Evolutionary conservation across 2,113 vertebrate species (phyloP).

Genomic region (Sturnira hondurensis): DNA sequence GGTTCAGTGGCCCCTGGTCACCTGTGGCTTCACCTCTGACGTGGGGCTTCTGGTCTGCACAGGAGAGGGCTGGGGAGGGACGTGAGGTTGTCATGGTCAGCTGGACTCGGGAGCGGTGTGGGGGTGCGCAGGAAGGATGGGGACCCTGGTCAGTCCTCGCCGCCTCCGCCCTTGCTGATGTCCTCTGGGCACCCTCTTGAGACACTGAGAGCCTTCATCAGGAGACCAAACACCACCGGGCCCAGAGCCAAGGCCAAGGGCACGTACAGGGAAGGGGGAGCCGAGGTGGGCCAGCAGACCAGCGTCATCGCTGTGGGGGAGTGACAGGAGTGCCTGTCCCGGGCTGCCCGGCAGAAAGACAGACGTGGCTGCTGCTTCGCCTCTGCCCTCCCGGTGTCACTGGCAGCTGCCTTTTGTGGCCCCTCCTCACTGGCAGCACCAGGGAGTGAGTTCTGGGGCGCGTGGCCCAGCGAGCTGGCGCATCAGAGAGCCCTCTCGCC

Average conservation of each 20-base stretch:
- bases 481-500: fast-evolving
- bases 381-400: not conserved
- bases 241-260: fast-evolving
- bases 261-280: fast-evolving
- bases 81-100: fast-evolving
- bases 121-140: fast-evolving
- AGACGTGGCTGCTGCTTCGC: fast-evolving
- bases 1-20: fast-evolving
- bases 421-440: not conserved
- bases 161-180: fast-evolving
- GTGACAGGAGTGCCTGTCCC: fast-evolving
- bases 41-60: not conserved
- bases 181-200: fast-evolving
- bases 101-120: not conserved
- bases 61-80: not conserved
- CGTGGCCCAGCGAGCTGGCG: fast-evolving
- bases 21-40: fast-evolving
- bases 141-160: fast-evolving
- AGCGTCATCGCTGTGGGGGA: not conserved
- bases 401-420: fast-evolving
- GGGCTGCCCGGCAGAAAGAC: fast-evolving
- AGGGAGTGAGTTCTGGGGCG: not conserved
- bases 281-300: fast-evolving
- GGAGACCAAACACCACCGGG: too few relatives aligned
- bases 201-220: fast-evolving